A percentile compares a stretch with the other conserved stretches of the same genome.
Conservation (phyloP, 2,888 invertebrate species). For the Dryobotodes eremita region DNA sequence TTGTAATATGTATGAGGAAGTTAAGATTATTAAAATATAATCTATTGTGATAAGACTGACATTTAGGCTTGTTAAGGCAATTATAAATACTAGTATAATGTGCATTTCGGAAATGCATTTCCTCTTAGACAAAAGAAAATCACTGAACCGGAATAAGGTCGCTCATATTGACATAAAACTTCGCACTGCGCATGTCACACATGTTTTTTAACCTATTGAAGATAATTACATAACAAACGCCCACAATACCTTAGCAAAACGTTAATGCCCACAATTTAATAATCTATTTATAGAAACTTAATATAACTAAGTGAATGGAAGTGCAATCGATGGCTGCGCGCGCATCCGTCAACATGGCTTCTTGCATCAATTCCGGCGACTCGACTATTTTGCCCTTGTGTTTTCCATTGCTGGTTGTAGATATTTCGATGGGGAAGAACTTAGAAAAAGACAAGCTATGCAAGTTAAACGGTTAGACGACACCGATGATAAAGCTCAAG, state of each 20-base stretch:
- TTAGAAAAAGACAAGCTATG: slow-evolving; percentile 35
- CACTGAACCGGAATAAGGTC: slow-evolving; percentile 2
- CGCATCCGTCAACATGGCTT: slow-evolving; percentile 83
- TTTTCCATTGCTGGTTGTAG: slow-evolving; percentile 66
- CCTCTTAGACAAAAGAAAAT: not conserved
- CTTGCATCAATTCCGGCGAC: slow-evolving; percentile 63
- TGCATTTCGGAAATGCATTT: slow-evolving; percentile 11
- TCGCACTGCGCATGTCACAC: not conserved
- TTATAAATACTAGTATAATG: not conserved
- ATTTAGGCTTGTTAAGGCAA: not conserved
- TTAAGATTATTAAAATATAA: slow-evolving; percentile 4
- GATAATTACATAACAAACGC: slow-evolving; percentile 62
- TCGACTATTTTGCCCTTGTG: slow-evolving; percentile 11
- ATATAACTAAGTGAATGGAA: slow-evolving; percentile 78
- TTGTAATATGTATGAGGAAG: not conserved
- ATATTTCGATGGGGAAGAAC: too few species aligned
- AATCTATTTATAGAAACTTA: slow-evolving; percentile 79
- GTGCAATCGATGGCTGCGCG: slow-evolving; percentile 87
- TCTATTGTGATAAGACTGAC: not conserved
- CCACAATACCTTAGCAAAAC: slow-evolving; percentile 66
- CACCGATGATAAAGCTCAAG: not conserved
- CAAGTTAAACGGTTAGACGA: not conserved
- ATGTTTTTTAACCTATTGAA: slow-evolving; percentile 13
- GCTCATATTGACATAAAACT: slow-evolving; percentile 5
- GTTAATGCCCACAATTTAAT: slow-evolving; percentile 83